phyloP scores from a whole-genome alignment of 2,113 vertebrate genomes.

The Anolis carolinensis region DNA sequence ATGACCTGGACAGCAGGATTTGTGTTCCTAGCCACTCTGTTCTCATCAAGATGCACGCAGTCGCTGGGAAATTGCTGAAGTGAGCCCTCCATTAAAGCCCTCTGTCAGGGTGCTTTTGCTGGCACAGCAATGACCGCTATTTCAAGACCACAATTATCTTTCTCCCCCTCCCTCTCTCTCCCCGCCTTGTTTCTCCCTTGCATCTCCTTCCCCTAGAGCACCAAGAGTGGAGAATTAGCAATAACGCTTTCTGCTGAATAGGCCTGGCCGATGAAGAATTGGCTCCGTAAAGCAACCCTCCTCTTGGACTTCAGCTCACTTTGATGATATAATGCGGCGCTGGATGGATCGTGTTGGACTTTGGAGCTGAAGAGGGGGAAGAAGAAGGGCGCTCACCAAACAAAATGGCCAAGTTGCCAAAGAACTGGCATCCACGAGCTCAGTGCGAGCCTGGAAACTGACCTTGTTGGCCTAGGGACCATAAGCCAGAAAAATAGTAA shows the following conservation, averaged over 20 bases:
- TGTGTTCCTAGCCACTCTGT: background rate
- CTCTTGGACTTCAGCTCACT: background rate
- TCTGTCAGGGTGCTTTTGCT: conserved; percentile 45
- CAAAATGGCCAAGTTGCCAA: background rate
- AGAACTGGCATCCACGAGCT: background rate
- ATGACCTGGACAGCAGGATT: background rate
- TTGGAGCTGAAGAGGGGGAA: background rate
- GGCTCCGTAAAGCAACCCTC: background rate
- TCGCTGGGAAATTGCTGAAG: conserved; percentile 44
- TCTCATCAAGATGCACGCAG: background rate
- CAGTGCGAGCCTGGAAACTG: too few species aligned
- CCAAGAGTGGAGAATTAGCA: conserved; percentile 19
- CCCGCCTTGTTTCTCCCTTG: conserved; percentile 7
- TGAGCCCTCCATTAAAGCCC: conserved; percentile 45
- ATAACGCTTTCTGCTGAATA: conserved; percentile 14
- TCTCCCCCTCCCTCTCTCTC: background rate
- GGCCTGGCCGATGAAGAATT: conserved; percentile 20
- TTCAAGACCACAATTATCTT: conserved; percentile 29
- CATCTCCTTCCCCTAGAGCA: conserved; percentile 13
- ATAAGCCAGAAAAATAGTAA: too few species aligned
- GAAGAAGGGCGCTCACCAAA: background rate
- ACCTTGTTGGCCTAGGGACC: too few species aligned
- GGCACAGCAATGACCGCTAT: conserved; percentile 40
- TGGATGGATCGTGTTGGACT: background rate
- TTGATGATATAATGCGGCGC: background rate